Base-by-base conservation (phyloP, 2,797 vertebrate genomes). In the Euthynnus affinis region DNA sequence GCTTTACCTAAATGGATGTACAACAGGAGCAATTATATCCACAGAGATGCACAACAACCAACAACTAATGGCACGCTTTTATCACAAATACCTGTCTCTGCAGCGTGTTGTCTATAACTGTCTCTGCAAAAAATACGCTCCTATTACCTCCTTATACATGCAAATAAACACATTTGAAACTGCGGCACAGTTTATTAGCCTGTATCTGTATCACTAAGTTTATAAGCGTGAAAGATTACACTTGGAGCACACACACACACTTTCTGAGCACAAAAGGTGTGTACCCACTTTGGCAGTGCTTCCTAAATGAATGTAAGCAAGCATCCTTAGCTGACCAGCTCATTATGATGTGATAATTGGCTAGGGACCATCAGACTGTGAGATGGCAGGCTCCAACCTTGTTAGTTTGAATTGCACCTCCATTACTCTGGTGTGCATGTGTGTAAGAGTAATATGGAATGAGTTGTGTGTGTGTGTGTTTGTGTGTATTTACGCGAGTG, bases 341-440 rank as follows among this genome's bases (percentile, higher is more conserved):
- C 85, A 89, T 93, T 90, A 92, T 84, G 88, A 87, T 78, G 85
- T 83, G 90, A 85, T 93, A 91, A 93, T 93, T 94, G 89, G 83
- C 71, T 76, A 44, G 80, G 79, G 83, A 84, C 73, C 91, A 90
- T 91, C 91, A 89, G 86, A 83, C 83, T 85, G 88, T 84, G 85
- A 89, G 87, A 80, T 87, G 85, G 71, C 86, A 82, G 69, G 78
- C 83, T 79, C 69, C 81, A 83, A 72, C 81, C 88, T 90, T 86
- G 85, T 93, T 93, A 90, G 86, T 83, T 88, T 83, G 71, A 74
- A 83, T 81, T 85, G 86, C 62, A 64, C 68, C 71, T 61, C 78
- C 63, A 85, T 88, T 82, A 87, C 78, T 72, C 61, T 1, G 14
- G n/a, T 37, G 65, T 74, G 75, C 34, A 4, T 75, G 60, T 57